Percentiles rank a stretch among this genome's conserved stretches.
Conservation (phyloP, 2,888 invertebrate genomes). For the Ophion ventricosus region DNA sequence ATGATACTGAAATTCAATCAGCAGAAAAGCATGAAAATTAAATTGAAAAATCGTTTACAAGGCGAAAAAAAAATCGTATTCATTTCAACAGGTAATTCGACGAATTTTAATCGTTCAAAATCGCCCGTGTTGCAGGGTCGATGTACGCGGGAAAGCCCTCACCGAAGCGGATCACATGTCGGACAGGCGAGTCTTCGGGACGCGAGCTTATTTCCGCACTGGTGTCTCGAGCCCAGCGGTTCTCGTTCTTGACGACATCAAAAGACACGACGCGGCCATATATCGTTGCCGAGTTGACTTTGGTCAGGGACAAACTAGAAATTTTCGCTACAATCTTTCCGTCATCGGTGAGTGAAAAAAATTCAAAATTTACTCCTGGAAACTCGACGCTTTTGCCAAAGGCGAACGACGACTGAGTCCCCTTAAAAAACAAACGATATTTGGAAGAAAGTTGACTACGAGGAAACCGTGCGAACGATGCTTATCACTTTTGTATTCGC, state of each 20-base stretch:
- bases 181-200: constrained; percentile 93
- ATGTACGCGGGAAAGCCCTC: constrained; percentile 92
- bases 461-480: constrained; percentile 1
- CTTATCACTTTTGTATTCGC: not conserved
- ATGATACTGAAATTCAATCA: not conserved
- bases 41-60: not conserved
- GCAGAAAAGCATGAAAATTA: not conserved
- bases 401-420: constrained; percentile 19
- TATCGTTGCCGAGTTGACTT: constrained; percentile 96
- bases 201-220: constrained; percentile 92
- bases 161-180: constrained; percentile 93
- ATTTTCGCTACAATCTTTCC: constrained; percentile 94
- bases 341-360: constrained; percentile 91
- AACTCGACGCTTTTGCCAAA: not conserved
- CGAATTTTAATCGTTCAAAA: constrained; percentile 7
- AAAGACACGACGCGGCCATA: constrained; percentile 94
- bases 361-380: not conserved
- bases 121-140: constrained; percentile 88
- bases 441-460: not conserved
- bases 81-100: not conserved
- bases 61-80: not conserved
- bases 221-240: constrained; percentile 91
- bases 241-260: constrained; percentile 92
- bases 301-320: constrained; percentile 94
- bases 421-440: constrained; percentile 9